These are phyloP conservation scores for Papilio elwesi DNA, from an alignment of 2,888 invertebrate species.

Conservation along the genomic window DNA sequence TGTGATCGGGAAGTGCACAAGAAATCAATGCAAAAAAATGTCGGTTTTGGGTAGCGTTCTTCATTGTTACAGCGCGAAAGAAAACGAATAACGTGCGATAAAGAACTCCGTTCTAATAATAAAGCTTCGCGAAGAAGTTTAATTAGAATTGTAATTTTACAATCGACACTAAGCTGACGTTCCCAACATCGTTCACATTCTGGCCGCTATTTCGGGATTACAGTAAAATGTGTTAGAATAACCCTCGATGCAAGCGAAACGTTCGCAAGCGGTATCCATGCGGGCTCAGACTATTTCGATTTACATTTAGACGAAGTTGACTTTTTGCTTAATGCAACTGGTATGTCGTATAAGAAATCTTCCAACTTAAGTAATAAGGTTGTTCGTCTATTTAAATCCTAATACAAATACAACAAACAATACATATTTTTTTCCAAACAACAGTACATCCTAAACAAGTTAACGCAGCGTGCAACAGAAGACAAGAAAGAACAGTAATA, in stretches of 20 bases:
- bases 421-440: too few species aligned
- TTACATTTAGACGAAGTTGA: conserved; percentile 27
- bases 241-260: conserved; percentile 28
- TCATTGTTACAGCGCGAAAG: too few species aligned
- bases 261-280: conserved; percentile 23
- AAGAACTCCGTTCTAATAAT: neutral
- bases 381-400: too few species aligned
- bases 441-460: too few species aligned
- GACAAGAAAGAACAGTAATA: too few species aligned
- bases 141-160: neutral
- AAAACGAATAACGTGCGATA: too few species aligned
- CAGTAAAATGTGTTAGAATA: conserved; percentile 31
- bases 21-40: too few species aligned
- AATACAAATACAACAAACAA: too few species aligned
- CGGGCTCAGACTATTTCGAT: conserved; percentile 19
- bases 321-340: conserved; percentile 19
- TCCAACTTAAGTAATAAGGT: neutral
- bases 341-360: neutral
- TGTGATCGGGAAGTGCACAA: too few species aligned
- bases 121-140: neutral
- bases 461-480: too few species aligned
- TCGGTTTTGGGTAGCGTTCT: too few species aligned
- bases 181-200: conserved; percentile 22
- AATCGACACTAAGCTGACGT: neutral
- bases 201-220: conserved; percentile 24